These are phyloP conservation scores for Saguinus midas DNA, from an alignment of 2,113 vertebrate genomes.

Conservation along the genomic window DNA sequence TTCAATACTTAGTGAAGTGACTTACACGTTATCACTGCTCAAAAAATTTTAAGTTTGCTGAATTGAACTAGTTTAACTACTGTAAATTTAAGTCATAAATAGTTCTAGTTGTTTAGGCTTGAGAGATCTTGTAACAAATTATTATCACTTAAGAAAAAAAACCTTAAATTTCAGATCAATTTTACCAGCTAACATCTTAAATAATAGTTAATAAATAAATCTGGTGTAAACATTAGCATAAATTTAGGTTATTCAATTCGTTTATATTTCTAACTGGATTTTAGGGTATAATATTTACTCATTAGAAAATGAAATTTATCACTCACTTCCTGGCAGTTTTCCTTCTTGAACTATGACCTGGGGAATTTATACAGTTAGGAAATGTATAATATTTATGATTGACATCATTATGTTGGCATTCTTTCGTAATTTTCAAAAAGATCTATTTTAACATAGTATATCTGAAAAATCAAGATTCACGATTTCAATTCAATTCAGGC, in stretches of 20 bases:
- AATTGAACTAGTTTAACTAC: not conserved
- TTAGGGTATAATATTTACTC: not conserved
- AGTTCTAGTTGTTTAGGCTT: not conserved
- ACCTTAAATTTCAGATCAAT: not conserved
- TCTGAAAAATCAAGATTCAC: not conserved
- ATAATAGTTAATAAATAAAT: not conserved
- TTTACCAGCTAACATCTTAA: not conserved
- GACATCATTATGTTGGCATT: not conserved
- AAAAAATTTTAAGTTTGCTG: not conserved
- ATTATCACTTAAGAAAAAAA: not conserved
- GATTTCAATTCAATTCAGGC: not conserved
- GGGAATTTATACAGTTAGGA: not conserved
- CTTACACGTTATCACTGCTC: no score
- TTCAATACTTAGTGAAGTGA: no score
- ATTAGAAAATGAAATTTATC: not conserved
- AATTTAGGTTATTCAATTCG: not conserved
- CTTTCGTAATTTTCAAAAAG: not conserved
- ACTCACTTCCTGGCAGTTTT: not conserved
- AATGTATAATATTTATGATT: not conserved
- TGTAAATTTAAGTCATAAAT: not conserved
- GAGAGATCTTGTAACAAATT: slow-evolving; percentile 4
- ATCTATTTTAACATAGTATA: not conserved
- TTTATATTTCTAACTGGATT: not conserved
- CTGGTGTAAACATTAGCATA: not conserved
- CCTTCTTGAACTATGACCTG: not conserved